phyloP scores from a whole-genome alignment of 2,888 invertebrate genomes.

The Latheticus oryzae region DNA sequence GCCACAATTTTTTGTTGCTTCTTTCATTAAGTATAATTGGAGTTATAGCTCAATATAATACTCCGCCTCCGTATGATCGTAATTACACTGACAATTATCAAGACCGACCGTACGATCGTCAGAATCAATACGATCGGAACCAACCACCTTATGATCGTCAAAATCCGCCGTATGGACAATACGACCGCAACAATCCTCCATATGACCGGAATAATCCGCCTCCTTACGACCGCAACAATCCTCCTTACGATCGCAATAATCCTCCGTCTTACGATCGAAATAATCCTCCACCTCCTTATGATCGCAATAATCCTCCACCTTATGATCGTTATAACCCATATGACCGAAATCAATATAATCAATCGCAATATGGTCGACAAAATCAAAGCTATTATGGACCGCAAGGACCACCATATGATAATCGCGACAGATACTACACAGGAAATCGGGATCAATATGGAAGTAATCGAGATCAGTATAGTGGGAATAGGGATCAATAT shows the following conservation, averaged over 20 bases:
- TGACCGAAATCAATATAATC: slow-evolving; percentile 35
- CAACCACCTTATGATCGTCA: slow-evolving; percentile 14
- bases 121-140: slow-evolving; percentile 3
- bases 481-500: slow-evolving; percentile 15
- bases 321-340: slow-evolving; percentile 26
- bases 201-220: slow-evolving; percentile 22
- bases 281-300: slow-evolving; percentile 10
- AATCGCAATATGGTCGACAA: slow-evolving; percentile 40
- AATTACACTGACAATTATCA: slow-evolving; percentile 13
- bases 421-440: slow-evolving; percentile 40
- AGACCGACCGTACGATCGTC: slow-evolving; percentile 11
- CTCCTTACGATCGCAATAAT: slow-evolving; percentile 12
- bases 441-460: slow-evolving; percentile 19
- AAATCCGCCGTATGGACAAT: slow-evolving; percentile 9
- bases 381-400: slow-evolving; percentile 38
- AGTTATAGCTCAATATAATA: slow-evolving; percentile 16
- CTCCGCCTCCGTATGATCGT: slow-evolving; percentile 8
- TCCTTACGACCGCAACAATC: slow-evolving; percentile 21
- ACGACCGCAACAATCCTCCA: slow-evolving; percentile 8
- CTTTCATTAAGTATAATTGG: neutral
- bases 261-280: slow-evolving; percentile 15
- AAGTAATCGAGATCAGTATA: slow-evolving; percentile 31
- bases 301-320: slow-evolving; percentile 12
- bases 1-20: neutral
- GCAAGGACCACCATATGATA: slow-evolving; percentile 32